phyloP scores from a whole-genome alignment of 1,140 invertebrate genomes.

The Spodoptera frugiperda region DNA sequence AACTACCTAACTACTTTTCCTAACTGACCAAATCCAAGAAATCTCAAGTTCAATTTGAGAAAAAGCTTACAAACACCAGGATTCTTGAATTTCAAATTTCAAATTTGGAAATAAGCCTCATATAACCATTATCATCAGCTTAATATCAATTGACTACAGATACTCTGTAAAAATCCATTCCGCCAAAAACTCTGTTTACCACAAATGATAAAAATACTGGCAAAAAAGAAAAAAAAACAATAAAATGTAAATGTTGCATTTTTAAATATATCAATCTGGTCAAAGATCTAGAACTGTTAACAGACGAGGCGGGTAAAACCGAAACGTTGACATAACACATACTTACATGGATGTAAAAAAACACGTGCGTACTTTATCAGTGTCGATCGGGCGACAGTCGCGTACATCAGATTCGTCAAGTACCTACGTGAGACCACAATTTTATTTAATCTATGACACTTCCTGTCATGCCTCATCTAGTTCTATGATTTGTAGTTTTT shows the following conservation, averaged over 20 bases:
- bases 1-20: too few relatives aligned
- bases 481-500: slow-evolving; percentile 30
- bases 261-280: slow-evolving; percentile 21
- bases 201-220: too few relatives aligned
- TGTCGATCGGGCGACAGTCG: slow-evolving; percentile 23
- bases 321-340: slow-evolving; percentile 15
- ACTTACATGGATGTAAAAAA: background rate
- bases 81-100: too few relatives aligned
- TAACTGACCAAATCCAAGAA: too few relatives aligned
- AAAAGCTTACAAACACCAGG: too few relatives aligned
- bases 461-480: slow-evolving; percentile 35
- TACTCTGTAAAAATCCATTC: too few relatives aligned
- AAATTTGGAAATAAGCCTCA: too few relatives aligned
- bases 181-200: too few relatives aligned
- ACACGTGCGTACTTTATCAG: slow-evolving; percentile 24
- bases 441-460: slow-evolving; percentile 41
- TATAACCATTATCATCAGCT: too few relatives aligned
- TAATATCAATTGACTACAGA: too few relatives aligned
- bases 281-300: slow-evolving; percentile 20
- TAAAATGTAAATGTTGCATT: background rate
- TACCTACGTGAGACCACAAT: slow-evolving; percentile 31
- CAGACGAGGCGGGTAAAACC: slow-evolving; percentile 24
- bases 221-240: background rate
- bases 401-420: slow-evolving; percentile 32
- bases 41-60: too few relatives aligned